phyloP scores from a whole-genome alignment of 2,888 invertebrate species.

The Liposcelis brunnea region DNA sequence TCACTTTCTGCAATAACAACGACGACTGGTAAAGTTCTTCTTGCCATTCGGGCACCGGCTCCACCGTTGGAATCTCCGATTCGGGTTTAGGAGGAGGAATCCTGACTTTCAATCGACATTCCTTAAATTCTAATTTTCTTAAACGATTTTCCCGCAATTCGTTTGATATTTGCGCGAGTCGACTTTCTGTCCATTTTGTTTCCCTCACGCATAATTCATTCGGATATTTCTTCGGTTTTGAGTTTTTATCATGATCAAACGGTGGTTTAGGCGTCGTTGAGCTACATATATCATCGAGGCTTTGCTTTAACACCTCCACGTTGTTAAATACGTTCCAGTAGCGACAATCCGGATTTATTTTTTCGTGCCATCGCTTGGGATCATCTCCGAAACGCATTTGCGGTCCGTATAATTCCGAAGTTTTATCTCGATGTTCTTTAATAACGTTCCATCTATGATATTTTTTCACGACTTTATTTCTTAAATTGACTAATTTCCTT shows the following conservation, averaged over 20 bases:
- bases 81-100: no score
- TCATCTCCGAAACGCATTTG: slow-evolving; percentile 44
- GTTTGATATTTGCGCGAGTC: slow-evolving; percentile 37
- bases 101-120: no score
- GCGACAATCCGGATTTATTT: slow-evolving; percentile 23
- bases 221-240: slow-evolving; percentile 21
- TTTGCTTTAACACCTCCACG: no score
- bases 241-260: slow-evolving; percentile 30
- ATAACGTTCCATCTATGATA: slow-evolving; percentile 30
- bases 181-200: slow-evolving; percentile 47
- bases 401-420: slow-evolving; percentile 46
- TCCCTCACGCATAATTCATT: slow-evolving; percentile 36
- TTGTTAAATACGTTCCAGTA: no score
- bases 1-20: slow-evolving; percentile 43
- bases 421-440: slow-evolving; percentile 34
- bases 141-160: slow-evolving; percentile 25
- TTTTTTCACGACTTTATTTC: slow-evolving; percentile 20
- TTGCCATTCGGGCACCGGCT: slow-evolving; percentile 17
- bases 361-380: slow-evolving; percentile 40
- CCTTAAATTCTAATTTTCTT: no score
- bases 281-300: not conserved
- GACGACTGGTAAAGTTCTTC: slow-evolving; percentile 35
- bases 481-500: no score
- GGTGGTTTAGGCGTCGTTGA: no score
- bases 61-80: no score